Percentiles rank a stretch among this genome's conserved stretches.
phyloP scores from a whole-genome alignment of 2,113 vertebrate genomes.

The Dendropsophus ebraccatus region DNA sequence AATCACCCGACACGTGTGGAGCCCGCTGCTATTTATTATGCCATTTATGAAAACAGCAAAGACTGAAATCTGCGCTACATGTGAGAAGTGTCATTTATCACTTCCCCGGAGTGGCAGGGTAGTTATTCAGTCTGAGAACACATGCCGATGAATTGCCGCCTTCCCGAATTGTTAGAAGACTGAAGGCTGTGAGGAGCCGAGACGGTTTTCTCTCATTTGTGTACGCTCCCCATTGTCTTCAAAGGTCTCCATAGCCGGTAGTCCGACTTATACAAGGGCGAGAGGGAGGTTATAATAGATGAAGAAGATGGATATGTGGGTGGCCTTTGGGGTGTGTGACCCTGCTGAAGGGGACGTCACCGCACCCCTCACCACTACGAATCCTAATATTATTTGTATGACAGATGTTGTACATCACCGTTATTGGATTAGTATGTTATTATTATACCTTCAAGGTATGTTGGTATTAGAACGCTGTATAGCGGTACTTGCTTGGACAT shows the following conservation, averaged over 20 bases:
- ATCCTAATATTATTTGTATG: too few relatives aligned
- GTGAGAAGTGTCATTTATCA: constrained; percentile 57
- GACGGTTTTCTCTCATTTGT: constrained; percentile 10
- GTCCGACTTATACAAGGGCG: not conserved
- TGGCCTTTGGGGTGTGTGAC: not conserved
- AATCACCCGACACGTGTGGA: constrained; percentile 31
- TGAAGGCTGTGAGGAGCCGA: constrained; percentile 13
- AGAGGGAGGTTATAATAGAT: not conserved
- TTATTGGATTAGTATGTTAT: too few relatives aligned
- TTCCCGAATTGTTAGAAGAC: not conserved
- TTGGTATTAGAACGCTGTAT: too few relatives aligned
- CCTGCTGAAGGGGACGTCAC: not conserved
- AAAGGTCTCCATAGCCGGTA: not conserved
- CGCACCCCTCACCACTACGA: too few relatives aligned
- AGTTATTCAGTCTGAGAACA: constrained; percentile 41
- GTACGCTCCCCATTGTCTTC: not conserved
- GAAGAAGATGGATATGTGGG: not conserved
- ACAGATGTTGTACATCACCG: too few relatives aligned
- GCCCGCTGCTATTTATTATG: constrained; percentile 55
- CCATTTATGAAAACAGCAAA: constrained; percentile 55
- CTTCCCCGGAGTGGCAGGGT: constrained; percentile 44
- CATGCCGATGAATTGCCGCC: constrained; percentile 34
- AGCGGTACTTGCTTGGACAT: too few relatives aligned
- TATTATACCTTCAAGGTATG: too few relatives aligned
- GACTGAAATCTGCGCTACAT: constrained; percentile 43